Base-by-base conservation (phyloP, 2,888 invertebrate genomes). In the Drosophila yooni region DNA sequence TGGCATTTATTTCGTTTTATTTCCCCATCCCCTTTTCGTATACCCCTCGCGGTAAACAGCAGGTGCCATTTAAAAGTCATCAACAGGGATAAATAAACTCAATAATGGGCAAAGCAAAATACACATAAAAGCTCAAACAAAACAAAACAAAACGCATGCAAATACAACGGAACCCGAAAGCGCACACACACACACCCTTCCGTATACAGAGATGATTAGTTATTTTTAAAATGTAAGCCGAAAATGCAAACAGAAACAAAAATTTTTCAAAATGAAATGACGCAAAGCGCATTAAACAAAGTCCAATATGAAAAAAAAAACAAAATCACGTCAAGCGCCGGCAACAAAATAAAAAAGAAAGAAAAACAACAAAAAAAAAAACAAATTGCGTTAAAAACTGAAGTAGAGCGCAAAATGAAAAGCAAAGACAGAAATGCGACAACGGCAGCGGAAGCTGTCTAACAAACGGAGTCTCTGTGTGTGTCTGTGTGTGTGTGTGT, bases 21-120 rank as follows among this genome's bases (percentile, higher is more conserved):
- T 40, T 3, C 33, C 31, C 51, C 62, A 36, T 13, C 38, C 29
- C 36, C 13, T 27, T 27, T 29, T 21, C 21, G 11, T 13, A 11
- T 38, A 46, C 21, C 51, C 57, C n/a, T 60, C 70, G 25, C 53
- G 62, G 36, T 10, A 10, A 31, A 18, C 29, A 74, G 68, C 83
- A 76, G 83, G 81, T 86, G 89, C 87, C 87, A 84, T 84, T 84
- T 84, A 85, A 85, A 85, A 87, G 89, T 87, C 89, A 83, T 85
- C 88, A 83, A 70, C 72, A 54, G 68, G 76, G 80, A 89, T 89
- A 89, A 85, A 89, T 83, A 87, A 83, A 79, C 71, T 66, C 79
- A 87, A 89, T 89, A 87, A 87, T 83, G 84, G 74, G 68, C 73
- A 68, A 60, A 15, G 57, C 74, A 62, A 65, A 81, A 81, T 63